Evolutionary conservation across 2,113 vertebrate genomes (phyloP).

Genomic region (Rhombomys opimus): DNA sequence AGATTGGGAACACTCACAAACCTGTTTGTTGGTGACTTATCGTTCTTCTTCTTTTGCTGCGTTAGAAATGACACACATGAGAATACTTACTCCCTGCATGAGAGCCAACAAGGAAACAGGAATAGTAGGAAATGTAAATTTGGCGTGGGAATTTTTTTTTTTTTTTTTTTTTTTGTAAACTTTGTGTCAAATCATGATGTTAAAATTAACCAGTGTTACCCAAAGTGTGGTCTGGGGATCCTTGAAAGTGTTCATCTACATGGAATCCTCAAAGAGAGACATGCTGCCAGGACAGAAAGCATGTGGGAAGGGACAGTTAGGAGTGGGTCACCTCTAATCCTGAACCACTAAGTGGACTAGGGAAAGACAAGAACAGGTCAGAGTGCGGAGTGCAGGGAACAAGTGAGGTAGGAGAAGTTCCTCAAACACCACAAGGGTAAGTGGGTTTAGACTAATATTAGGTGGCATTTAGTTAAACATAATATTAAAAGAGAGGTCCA

Average conservation of each 20-base stretch:
- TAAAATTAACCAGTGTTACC: slow-evolving; percentile 70
- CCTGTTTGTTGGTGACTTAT: slow-evolving; percentile 95
- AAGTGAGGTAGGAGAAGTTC: not conserved
- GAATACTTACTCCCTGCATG: slow-evolving; percentile 75
- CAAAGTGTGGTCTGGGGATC: slow-evolving; percentile 74
- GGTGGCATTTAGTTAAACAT: slow-evolving; percentile 45
- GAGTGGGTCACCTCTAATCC: not conserved
- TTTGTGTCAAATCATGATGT: slow-evolving; percentile 60
- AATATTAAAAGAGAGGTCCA: slow-evolving; percentile 59
- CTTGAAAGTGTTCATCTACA: slow-evolving; percentile 60
- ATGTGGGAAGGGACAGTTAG: not conserved
- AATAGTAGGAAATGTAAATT: slow-evolving; percentile 74
- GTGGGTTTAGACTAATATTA: slow-evolving; percentile 45
- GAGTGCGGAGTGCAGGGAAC: not conserved
- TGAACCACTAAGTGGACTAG: not conserved
- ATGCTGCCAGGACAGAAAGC: slow-evolving; percentile 15
- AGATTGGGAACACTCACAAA: slow-evolving; percentile 98
- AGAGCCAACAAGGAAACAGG: slow-evolving; percentile 76
- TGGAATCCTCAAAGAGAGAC: slow-evolving; percentile 65
- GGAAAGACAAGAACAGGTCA: not conserved
- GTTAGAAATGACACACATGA: slow-evolving; percentile 91
- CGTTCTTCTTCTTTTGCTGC: slow-evolving; percentile 99
- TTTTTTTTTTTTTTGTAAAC: not conserved
- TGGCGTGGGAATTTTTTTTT: slow-evolving; percentile 66
- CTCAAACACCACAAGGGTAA: not conserved